Evolutionary conservation across 1,140 invertebrate genomes (phyloP).

Genomic region (Brachionus rubens): DNA sequence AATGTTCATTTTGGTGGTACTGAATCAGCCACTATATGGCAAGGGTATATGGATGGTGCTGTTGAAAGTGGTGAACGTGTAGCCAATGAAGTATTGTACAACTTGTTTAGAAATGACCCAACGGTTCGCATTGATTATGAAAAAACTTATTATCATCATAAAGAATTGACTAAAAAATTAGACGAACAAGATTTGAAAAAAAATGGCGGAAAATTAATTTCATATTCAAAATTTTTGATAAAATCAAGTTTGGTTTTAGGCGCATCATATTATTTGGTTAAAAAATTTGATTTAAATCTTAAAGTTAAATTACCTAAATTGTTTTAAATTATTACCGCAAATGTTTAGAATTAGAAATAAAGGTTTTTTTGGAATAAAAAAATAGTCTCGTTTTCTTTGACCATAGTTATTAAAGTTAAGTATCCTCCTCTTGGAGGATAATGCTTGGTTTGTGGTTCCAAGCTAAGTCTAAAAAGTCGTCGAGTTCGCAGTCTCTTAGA

Average conservation of each 20-base stretch:
- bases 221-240: neutral
- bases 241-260: neutral
- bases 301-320: neutral
- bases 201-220: neutral
- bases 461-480: no score
- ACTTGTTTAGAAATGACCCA: neutral
- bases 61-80: slow-evolving; percentile 58
- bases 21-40: slow-evolving; percentile 59
- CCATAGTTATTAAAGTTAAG: no score
- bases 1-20: slow-evolving; percentile 60
- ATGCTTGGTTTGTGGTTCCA: no score
- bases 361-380: no score
- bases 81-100: slow-evolving; percentile 53
- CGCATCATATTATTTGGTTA: neutral
- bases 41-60: slow-evolving; percentile 61
- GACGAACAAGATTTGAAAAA: neutral
- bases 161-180: neutral
- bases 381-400: no score
- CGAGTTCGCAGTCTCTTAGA: no score
- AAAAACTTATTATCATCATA: slow-evolving; percentile 41
- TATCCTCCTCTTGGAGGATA: no score
- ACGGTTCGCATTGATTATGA: slow-evolving; percentile 12
- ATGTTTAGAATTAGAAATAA: no score
- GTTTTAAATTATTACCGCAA: no score
- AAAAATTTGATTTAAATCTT: neutral